Conservation (phyloP, 2,797 vertebrate genomes). For the Amniataba percoides region DNA sequence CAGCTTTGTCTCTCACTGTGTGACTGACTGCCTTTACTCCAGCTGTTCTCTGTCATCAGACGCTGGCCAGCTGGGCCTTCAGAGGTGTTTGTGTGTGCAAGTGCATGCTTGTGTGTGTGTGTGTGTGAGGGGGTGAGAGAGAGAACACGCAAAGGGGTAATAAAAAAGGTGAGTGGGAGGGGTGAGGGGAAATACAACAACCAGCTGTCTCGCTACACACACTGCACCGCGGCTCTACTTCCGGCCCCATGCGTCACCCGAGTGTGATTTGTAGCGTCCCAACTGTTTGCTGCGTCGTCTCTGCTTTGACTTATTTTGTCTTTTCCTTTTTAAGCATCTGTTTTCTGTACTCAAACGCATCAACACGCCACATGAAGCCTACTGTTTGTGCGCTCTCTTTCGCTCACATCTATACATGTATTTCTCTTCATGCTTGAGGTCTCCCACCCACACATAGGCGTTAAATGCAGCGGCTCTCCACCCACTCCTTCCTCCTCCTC, state of each 20-base stretch:
- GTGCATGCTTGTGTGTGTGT: constrained; percentile 20
- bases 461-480: constrained; percentile 44
- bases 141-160: constrained; percentile 54
- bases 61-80: constrained; percentile 79
- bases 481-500: constrained; percentile 57
- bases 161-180: constrained; percentile 79
- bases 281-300: constrained; percentile 60
- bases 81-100: constrained; percentile 46
- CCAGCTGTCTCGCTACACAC: constrained; percentile 80
- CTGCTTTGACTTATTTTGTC: constrained; percentile 36
- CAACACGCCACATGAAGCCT: constrained; percentile 24
- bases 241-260: constrained; percentile 61
- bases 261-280: constrained; percentile 78
- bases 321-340: constrained; percentile 29
- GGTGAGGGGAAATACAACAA: constrained; percentile 70
- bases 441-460: constrained; percentile 44
- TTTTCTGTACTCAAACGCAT: constrained; percentile 26
- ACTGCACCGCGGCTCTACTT: constrained; percentile 54
- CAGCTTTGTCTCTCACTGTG: constrained; percentile 56
- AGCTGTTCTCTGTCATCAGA: constrained; percentile 84
- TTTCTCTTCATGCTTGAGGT: constrained; percentile 19
- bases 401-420: constrained; percentile 19
- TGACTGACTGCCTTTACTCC: constrained; percentile 67
- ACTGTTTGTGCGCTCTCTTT: background rate
- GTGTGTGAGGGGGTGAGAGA: background rate